Evolutionary conservation across 23 tunicate genomes (phyloP), one percentile per base, ranked within the genome.

Genomic region (Botrylloides violaceus): DNA sequence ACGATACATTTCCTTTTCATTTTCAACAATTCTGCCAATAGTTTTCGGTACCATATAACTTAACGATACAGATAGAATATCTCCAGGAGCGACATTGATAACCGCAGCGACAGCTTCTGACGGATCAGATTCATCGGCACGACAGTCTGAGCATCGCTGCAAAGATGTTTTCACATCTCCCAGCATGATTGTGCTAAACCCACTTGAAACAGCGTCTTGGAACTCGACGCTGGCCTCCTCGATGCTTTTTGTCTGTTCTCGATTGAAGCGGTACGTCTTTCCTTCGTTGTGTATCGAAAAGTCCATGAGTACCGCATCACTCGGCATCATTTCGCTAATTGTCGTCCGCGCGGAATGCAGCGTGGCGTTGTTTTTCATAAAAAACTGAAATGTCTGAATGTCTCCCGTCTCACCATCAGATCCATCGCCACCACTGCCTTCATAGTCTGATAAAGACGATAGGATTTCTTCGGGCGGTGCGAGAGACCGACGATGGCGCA

Each of bases 291-390:
- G 56, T 1, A 68, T 37, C 21, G 47, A 12, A 43, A 68, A 68
- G 29, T 43, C 47, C 20, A 43, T 43, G 21, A 68, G 58, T 7
- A 68, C 57, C 1, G 74, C 74, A 43, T 68, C 37, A 20, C 1
- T 6, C 28, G 74, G 74, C 58, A 68, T 68, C 21, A 36, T 32
- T 1, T 68, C 58, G 1, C 56, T 35, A 9, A 68, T 6, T 26
- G 23, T 68, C 58, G 37, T 68, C 22, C 47, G 49, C 18, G 74
- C 74, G 47, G 74, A 37, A 39, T 2, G 36, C 56, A 35, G 58
- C 5, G 23, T 0, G 37, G 36, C 74, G 0, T 25, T 20, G 29
- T 68, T 68, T 68, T 68, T 68, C 43, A 68, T 43, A 56, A 37
- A 68, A 43, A 68, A 68, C 26, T 39, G 29, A 0, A 68, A 37